Percentiles rank a stretch among this genome's conserved stretches.
Conservation (phyloP, 2,888 invertebrate genomes). For the Sesamia inferens region DNA sequence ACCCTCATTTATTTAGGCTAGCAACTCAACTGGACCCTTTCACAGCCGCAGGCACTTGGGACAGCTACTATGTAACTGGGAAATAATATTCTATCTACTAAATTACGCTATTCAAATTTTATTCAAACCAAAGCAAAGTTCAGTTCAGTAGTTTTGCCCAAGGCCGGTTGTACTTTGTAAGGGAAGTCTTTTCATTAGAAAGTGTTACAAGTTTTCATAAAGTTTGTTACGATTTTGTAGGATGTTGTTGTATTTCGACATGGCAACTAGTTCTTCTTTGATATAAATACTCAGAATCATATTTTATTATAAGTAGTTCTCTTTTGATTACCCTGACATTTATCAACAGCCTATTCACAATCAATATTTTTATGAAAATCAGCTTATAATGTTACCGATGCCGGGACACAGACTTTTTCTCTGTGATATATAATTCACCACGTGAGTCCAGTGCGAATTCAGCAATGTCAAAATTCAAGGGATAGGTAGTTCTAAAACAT, state of each 20-base stretch:
- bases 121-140: constrained; percentile 31
- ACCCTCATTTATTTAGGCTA: constrained; percentile 24
- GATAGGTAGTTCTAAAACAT: no score
- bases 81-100: constrained; percentile 51
- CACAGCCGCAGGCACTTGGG: constrained; percentile 27
- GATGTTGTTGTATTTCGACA: neutral
- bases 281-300: neutral
- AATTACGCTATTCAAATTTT: constrained; percentile 36
- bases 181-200: constrained; percentile 6
- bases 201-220: constrained; percentile 5
- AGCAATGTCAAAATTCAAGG: no score
- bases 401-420: no score
- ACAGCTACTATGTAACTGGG: constrained; percentile 47
- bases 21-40: constrained; percentile 45
- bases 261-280: no score
- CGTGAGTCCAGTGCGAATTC: no score
- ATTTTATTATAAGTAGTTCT: neutral
- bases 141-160: constrained; percentile 33
- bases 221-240: neutral
- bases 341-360: neutral
- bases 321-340: neutral
- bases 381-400: no score
- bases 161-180: constrained; percentile 25
- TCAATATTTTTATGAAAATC: neutral
- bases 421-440: no score